Evolutionary conservation across 1,140 invertebrate genomes (phyloP).

Genomic region (Gryllus bimaculatus): DNA sequence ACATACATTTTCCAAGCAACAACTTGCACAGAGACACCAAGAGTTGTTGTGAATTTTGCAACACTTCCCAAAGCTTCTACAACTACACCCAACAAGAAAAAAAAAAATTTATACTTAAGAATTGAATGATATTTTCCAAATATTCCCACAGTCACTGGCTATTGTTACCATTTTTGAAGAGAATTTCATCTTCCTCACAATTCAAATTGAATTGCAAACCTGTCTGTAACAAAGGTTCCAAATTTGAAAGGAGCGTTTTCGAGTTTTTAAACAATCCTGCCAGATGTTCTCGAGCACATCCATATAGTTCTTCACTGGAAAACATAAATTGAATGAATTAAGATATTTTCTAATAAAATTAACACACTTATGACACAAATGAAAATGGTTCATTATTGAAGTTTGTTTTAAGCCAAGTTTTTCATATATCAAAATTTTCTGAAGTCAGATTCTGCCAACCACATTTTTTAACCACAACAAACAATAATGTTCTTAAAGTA

Average conservation of each 20-base stretch:
- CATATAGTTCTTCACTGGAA: background rate
- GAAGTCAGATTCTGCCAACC: too few species aligned
- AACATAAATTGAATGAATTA: background rate
- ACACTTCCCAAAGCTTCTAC: background rate
- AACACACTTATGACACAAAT: too few species aligned
- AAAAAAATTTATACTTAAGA: background rate
- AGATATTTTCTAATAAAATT: too few species aligned
- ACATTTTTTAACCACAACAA: too few species aligned
- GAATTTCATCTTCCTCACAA: background rate
- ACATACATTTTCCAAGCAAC: background rate
- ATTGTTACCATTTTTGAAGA: background rate
- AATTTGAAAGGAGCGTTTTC: background rate
- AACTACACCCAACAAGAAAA: background rate
- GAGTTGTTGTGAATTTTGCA: background rate
- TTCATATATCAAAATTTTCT: too few species aligned
- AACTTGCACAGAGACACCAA: background rate
- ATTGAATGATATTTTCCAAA: background rate
- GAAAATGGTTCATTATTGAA: too few species aligned
- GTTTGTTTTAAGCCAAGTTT: too few species aligned
- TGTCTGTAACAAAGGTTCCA: background rate
- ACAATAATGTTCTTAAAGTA: too few species aligned
- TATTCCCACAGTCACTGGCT: background rate
- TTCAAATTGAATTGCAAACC: background rate
- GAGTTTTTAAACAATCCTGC: background rate
- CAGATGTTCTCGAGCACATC: background rate